Base-by-base conservation (phyloP, 2,113 vertebrate species). In the Menidia beryllina region DNA sequence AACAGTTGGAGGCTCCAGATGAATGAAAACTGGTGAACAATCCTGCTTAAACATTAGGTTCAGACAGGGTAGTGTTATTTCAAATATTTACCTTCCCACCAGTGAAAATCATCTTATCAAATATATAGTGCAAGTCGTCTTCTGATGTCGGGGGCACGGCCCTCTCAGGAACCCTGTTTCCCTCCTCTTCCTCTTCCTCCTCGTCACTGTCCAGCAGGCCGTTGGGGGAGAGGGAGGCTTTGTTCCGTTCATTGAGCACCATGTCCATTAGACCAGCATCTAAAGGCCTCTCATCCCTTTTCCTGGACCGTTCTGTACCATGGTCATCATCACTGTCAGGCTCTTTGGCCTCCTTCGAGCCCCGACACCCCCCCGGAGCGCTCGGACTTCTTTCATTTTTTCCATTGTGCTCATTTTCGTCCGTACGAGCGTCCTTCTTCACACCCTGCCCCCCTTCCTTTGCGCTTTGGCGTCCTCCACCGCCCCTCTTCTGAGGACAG, bases 61-160 rank as follows among this genome's bases (percentile, higher is more conserved):
- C n/a, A n/a, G n/a, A n/a, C n/a, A n/a, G n/a, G 10, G 39, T 15
- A 3, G 41, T 45, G 41, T 45, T 4, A 45, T 15, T n/a, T n/a
- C n/a, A n/a, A 21, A 15, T 12, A 21, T 5, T 69, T 64, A 98
- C 98, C 97, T 99, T 99, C 91, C 98, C 98, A 72, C 95, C 96
- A 26, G 97, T 99, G 90, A 99, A 95, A 91, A 98, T 96, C 94
- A 96, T 95, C 89, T 95, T 95, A 90, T 99, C 96, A 83, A 99
- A 99, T 64, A 95, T 89, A 81, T 98, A 99, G 92, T 94, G 89
- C 84, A 98, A 93, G 69, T 98, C 95, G 69, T 98, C 95, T 50
- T 95, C 93, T 43, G 92, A 74, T 12, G 91, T 41, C 39, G 93
- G 77, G 12, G 65, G 89, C 27, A 78, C 89, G 48, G 92, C 75